Percentiles rank a stretch among this genome's conserved stretches.
Evolutionary conservation across 92 coral and sea anemone genomes (phyloP).

Genomic region (Pocillopora meandrina): DNA sequence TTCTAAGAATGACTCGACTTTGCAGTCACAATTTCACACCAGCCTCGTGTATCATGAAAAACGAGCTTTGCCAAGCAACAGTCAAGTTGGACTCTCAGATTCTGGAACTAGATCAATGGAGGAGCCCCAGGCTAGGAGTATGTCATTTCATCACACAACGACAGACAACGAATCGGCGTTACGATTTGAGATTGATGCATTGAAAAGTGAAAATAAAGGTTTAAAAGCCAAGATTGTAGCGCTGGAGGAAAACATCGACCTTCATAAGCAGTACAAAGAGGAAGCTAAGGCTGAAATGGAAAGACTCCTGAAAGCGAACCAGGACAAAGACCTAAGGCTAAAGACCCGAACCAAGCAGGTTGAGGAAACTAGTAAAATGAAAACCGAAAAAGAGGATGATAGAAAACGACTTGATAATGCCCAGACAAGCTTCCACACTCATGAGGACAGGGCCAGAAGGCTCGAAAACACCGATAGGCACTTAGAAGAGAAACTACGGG

Average conservation of each 20-base stretch:
- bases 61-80: neutral
- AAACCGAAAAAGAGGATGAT: constrained; percentile 31
- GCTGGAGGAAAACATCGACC: constrained; percentile 89
- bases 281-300: constrained; percentile 86
- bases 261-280: constrained; percentile 83
- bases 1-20: neutral
- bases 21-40: constrained; percentile 1
- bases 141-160: constrained; percentile 27
- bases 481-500: constrained; percentile 51
- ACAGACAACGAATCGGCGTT: constrained; percentile 61
- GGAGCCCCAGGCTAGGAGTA: neutral
- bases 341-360: constrained; percentile 17
- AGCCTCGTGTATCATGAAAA: neutral
- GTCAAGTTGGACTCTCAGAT: neutral
- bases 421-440: constrained; percentile 34
- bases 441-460: constrained; percentile 36
- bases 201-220: constrained; percentile 87
- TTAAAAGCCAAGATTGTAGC: constrained; percentile 85
- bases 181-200: constrained; percentile 53
- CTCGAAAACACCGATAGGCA: constrained; percentile 36
- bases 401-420: constrained; percentile 32
- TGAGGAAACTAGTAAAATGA: neutral
- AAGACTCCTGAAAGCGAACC: constrained; percentile 72
- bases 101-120: neutral
- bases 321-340: constrained; percentile 44